Conservation (phyloP, 2,113 vertebrate species). For the Anarrhichthys ocellatus region DNA sequence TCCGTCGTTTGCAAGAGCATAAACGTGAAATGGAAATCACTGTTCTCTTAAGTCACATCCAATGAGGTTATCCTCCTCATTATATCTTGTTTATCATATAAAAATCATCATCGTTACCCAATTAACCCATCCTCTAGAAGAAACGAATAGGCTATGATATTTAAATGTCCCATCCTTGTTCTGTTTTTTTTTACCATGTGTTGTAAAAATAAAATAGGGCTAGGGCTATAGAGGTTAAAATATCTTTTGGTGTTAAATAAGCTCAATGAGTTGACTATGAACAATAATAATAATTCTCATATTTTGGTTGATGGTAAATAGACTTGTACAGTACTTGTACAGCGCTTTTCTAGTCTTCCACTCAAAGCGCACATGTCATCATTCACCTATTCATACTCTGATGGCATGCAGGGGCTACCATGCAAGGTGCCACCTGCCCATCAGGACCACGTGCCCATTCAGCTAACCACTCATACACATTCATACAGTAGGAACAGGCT, state of each 20-base stretch:
- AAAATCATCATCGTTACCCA: not conserved
- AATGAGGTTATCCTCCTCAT: not conserved
- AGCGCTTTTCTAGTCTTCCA: too few species aligned
- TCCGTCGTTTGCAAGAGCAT: not conserved
- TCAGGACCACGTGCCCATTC: too few species aligned
- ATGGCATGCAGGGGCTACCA: too few species aligned
- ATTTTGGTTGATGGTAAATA: not conserved
- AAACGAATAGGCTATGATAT: conserved; percentile 6
- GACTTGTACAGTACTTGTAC: too few species aligned
- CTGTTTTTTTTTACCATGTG: not conserved
- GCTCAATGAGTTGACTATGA: not conserved
- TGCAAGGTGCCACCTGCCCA: too few species aligned
- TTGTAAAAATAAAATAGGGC: too few species aligned
- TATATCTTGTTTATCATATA: not conserved
- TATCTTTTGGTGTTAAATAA: not conserved
- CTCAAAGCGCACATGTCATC: too few species aligned
- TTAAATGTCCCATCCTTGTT: conserved; percentile 9
- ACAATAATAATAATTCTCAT: not conserved
- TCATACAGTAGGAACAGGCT: too few species aligned
- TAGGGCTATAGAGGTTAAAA: too few species aligned
- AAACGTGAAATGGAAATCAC: too few species aligned
- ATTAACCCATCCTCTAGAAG: not conserved
- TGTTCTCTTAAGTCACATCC: not conserved
- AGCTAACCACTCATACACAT: too few species aligned
- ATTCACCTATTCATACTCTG: too few species aligned